These are phyloP conservation scores for Limanda limanda DNA, from an alignment of 2,113 vertebrate species.

Conservation along the genomic window DNA sequence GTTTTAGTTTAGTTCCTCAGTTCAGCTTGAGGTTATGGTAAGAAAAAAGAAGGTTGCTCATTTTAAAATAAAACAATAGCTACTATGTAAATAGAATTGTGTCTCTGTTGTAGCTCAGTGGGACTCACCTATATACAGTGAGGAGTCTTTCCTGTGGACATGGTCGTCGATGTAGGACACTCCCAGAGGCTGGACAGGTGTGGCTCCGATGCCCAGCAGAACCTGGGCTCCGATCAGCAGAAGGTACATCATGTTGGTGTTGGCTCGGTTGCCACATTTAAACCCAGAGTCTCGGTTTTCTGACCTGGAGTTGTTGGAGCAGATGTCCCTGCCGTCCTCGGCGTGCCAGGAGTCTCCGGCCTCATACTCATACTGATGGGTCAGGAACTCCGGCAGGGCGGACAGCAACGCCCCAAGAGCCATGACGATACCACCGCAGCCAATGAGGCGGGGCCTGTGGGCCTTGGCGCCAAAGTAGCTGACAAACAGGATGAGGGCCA, in stretches of 20 bases:
- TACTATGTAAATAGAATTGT: not conserved
- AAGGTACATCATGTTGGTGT: constrained; percentile 99
- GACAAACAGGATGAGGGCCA: constrained; percentile 97
- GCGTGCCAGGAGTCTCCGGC: constrained; percentile 90
- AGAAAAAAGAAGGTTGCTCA: no score
- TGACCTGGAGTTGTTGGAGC: constrained; percentile 86
- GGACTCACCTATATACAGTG: constrained; percentile 94
- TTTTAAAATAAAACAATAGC: not conserved
- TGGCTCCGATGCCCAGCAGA: constrained; percentile 97
- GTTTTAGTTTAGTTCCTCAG: not conserved
- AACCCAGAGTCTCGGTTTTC: constrained; percentile 88
- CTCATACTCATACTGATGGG: constrained; percentile 95
- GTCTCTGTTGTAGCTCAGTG: not conserved
- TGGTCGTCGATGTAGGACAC: constrained; percentile 94
- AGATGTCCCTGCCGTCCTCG: constrained; percentile 90
- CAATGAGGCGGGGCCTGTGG: constrained; percentile 97
- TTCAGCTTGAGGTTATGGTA: not conserved
- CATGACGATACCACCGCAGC: constrained; percentile 98
- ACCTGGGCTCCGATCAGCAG: constrained; percentile 98
- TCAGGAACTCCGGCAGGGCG: constrained; percentile 94
- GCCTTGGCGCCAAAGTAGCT: constrained; percentile 98
- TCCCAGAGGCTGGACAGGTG: constrained; percentile 88
- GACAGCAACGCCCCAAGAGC: constrained; percentile 95
- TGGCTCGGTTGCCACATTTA: constrained; percentile 91
- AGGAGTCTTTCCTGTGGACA: constrained; percentile 94